Base-by-base conservation (phyloP, 2,888 invertebrate genomes). In the Rhingia rostrata region DNA sequence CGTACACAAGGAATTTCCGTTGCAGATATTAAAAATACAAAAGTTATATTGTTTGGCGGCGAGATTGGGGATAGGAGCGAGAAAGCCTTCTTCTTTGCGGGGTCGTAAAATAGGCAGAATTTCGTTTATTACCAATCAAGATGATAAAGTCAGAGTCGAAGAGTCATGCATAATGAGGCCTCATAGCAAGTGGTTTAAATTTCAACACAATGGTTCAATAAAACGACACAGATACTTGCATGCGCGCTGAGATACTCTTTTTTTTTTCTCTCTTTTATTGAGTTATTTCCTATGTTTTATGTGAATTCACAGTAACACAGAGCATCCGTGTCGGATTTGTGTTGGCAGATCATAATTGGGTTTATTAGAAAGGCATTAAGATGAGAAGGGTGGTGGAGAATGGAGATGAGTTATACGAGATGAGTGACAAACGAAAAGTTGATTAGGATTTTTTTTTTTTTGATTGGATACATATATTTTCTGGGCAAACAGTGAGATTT, bases 361-460 rank as follows among this genome's bases (percentile, higher is more conserved):
- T 80, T 74, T 84, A 84, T 84, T 80, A 80, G 84, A 80, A 80
- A 84, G 70, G 64, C 74, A 80, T 84, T 84, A 84, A 74, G 70
- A 63, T 63, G 37, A 10, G 12, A 32, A 41, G 30, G 12, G 39
- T 35, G 22, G 39, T 4, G 61, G 54, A 12, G 43, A n/a, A 12
- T n/a, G 30, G 56, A 22, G 6, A 51, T 7, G 41, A 33, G 41
- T 56, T 69, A 41, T 43, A 58, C 45, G 47, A 39, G 56, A 63
- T 60, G 49, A 58, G 73, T 78, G 79, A 79, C 78, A 78, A 83
- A 78, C 67, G 78, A 53, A 53, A 58, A 78, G 56, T 78, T 83
- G 78, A 83, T 78, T 78, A 63, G 39, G 78, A 54, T 12, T 61
- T 81, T 70, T n/a, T n/a, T 41, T 47, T 14, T 61, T 39, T 53